Conservation (phyloP, 1,140 invertebrate genomes). For the Muscidifurax raptorellus region DNA sequence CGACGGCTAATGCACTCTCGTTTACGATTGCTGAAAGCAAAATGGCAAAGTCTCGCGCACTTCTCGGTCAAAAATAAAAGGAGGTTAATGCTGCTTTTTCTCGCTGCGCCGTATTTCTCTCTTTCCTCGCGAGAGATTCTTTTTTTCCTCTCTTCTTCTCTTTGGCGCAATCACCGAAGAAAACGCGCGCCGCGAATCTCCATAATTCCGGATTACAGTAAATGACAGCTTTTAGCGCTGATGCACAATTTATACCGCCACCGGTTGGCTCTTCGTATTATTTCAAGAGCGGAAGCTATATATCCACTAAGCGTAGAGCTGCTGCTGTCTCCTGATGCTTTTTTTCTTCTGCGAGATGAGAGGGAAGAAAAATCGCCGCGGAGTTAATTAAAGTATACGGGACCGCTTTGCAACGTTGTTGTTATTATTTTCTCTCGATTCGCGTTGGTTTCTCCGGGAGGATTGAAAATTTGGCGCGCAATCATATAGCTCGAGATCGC, state of each 20-base stretch:
- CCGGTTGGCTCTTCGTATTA: conserved; percentile 63
- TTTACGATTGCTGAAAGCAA: conserved; percentile 47
- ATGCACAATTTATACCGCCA: conserved; percentile 73
- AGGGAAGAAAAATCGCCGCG: conserved; percentile 28
- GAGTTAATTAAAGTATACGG: conserved; percentile 48
- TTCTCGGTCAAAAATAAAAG: conserved; percentile 47
- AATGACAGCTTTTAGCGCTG: conserved; percentile 75
- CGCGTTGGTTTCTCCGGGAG: neutral
- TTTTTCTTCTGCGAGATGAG: conserved; percentile 58
- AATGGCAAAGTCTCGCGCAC: conserved; percentile 40
- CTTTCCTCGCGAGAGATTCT: conserved; percentile 44
- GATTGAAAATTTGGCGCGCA: neutral
- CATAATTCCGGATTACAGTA: conserved; percentile 75
- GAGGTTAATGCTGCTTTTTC: conserved; percentile 47
- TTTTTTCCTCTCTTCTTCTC: conserved; percentile 52
- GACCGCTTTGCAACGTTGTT: conserved; percentile 10
- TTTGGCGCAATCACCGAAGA: conserved; percentile 32
- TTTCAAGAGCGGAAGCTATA: conserved; percentile 67
- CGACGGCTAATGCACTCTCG: conserved; percentile 55
- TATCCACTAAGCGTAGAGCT: neutral
- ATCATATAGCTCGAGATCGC: neutral
- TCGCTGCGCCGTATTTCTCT: conserved; percentile 21
- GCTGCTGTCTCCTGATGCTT: conserved; percentile 50
- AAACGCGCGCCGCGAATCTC: conserved; percentile 60
- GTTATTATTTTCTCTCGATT: neutral